Percentiles rank a stretch among this genome's conserved stretches.
These are phyloP conservation scores for Xestia ashworthii DNA, from an alignment of 2,888 invertebrate species.

Conservation along the genomic window DNA sequence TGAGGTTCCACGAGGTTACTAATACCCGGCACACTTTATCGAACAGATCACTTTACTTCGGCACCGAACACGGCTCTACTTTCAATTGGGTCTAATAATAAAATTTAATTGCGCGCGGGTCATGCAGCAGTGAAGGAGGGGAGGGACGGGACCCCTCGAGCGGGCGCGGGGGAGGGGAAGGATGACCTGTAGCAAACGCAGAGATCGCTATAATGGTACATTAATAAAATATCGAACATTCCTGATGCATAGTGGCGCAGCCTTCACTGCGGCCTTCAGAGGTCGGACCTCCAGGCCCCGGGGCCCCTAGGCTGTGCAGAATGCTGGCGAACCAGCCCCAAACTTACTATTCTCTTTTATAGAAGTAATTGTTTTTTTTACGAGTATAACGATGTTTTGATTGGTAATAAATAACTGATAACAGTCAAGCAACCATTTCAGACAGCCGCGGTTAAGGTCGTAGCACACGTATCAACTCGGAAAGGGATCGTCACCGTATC, in stretches of 20 bases:
- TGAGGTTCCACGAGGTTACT: not conserved
- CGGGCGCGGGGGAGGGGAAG: not conserved
- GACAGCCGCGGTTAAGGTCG: no score
- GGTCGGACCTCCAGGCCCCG: not conserved
- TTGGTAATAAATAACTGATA: not conserved
- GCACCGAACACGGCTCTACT: not conserved
- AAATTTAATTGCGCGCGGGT: not conserved
- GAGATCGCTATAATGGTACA: constrained; percentile 60
- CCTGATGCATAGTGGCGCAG: constrained; percentile 53
- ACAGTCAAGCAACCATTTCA: not conserved
- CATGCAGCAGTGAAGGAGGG: not conserved
- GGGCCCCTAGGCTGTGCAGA: not conserved
- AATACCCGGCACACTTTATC: not conserved
- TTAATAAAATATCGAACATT: constrained; percentile 78
- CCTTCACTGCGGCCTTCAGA: not conserved
- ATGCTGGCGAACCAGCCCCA: not conserved
- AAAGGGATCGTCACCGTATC: no score
- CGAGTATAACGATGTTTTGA: not conserved
- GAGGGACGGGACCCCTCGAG: not conserved
- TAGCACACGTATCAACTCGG: no score
- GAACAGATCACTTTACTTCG: not conserved
- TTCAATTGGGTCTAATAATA: not conserved
- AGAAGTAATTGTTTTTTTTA: not conserved
- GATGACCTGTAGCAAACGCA: constrained; percentile 8
- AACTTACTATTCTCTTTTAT: not conserved